phyloP scores from a whole-genome alignment of 2,888 invertebrate genomes.

The Spilosoma lubricipeda region DNA sequence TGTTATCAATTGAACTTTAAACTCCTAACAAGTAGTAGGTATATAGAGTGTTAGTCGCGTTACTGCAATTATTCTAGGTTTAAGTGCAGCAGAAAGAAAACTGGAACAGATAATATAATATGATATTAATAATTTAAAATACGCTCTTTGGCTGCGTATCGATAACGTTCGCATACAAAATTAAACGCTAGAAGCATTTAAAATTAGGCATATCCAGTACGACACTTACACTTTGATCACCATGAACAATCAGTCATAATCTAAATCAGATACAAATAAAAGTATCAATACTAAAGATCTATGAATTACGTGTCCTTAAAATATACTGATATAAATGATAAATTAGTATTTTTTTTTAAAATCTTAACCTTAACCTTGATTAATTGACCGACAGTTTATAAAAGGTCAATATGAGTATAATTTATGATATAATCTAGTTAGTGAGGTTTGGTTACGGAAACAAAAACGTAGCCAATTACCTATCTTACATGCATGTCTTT shows the following conservation, averaged over 20 bases:
- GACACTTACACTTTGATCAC: neutral
- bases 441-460: neutral
- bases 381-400: neutral
- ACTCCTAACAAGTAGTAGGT: neutral
- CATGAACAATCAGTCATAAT: neutral
- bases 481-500: neutral
- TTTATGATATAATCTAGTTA: neutral
- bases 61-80: neutral
- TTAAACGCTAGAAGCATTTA: neutral
- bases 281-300: neutral
- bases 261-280: neutral
- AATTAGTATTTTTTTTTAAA: neutral
- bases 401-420: neutral
- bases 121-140: neutral
- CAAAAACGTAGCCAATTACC: neutral
- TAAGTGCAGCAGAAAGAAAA: neutral
- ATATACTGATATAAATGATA: neutral
- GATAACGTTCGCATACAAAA: neutral
- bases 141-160: neutral
- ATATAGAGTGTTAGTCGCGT: neutral
- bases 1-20: constrained; percentile 8
- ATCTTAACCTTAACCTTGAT: neutral
- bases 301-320: neutral
- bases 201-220: neutral
- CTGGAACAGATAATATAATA: neutral